Base-by-base conservation (phyloP, 37 sponge, comb jelly and placozoan species). In the Bolinopsis microptera region DNA sequence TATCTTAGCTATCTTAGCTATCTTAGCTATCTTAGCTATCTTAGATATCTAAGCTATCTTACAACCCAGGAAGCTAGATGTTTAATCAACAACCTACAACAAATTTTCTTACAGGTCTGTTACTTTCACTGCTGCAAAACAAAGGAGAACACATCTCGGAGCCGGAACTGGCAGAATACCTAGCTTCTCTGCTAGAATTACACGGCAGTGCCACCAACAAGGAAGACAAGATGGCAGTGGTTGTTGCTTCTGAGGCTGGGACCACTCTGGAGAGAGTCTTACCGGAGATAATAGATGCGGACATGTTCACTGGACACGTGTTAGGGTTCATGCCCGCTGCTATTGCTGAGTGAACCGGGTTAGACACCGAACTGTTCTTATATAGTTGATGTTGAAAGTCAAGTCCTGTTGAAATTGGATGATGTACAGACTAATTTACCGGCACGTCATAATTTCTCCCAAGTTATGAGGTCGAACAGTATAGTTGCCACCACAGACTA, bases 111-210 rank as follows among this genome's bases (percentile, higher is more conserved):
- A 8, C 75, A 72, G 75, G 75, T 72, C 75, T 72, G 31, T n/a
- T 72, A 5, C 75, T 72, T 2, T 72, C 75, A 72, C 75, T 28
- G 8, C 38, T 86, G 26, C 90, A 86, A 26, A 86, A 80, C 90
- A 13, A 38, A 98, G 99, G 99, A 34, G 99, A 98, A 92, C 96
- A 95, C 76, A 69, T 98, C 26, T 95, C 97, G 38, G 97, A 97
- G 36, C 70, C 94, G 24, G 99, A 98, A 75, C 61, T 98, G 41
- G 96, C 96, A 13, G 99, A 98, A 37, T 93, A 92, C 69, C 94
- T 98, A 76, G 96, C 96, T 94, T 96, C 97, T 9, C 77, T 98
- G 38, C 83, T 98, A 30, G 96, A 86, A n/a, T 25, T 86, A 8
- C 30, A 86, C 90, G 90, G 90, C 21, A 26, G 38, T 86, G 90